Evolutionary conservation across 2,888 invertebrate species (phyloP).

Genomic region (Drosophila nr. perissopoda): DNA sequence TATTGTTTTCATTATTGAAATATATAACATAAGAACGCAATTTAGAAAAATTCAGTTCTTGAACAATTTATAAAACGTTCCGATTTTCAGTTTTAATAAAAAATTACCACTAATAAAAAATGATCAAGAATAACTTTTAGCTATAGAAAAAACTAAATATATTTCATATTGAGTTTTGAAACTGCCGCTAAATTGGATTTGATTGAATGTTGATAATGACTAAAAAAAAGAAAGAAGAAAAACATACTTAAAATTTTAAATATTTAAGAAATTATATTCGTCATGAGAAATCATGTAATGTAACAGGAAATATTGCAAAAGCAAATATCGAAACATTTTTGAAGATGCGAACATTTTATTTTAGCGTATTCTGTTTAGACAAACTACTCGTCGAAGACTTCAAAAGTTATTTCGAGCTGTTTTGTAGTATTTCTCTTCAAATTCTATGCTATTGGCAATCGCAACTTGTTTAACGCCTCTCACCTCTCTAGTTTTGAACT

Average conservation of each 20-base stretch:
- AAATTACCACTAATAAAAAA: background rate
- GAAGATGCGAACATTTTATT: background rate
- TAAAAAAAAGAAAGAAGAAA: background rate
- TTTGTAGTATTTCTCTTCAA: constrained; percentile 6
- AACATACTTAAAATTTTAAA: background rate
- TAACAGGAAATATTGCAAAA: background rate
- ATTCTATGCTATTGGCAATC: constrained; percentile 33
- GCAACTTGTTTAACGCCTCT: constrained; percentile 34
- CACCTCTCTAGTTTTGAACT: constrained; percentile 21
- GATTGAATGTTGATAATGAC: no score
- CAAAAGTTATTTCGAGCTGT: constrained; percentile 10
- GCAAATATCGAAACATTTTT: background rate
- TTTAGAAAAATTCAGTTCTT: background rate
- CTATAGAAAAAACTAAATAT: background rate
- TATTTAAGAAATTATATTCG: background rate
- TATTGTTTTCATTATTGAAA: background rate
- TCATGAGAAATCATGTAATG: no score
- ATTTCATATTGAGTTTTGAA: background rate
- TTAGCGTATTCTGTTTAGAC: background rate
- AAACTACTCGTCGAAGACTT: background rate
- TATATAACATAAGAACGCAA: background rate
- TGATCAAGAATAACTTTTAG: background rate
- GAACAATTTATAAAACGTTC: background rate
- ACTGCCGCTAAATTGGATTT: background rate
- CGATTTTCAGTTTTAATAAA: background rate